Base-by-base conservation (phyloP, 2,113 vertebrate genomes). In the Ctenomys sociabilis region DNA sequence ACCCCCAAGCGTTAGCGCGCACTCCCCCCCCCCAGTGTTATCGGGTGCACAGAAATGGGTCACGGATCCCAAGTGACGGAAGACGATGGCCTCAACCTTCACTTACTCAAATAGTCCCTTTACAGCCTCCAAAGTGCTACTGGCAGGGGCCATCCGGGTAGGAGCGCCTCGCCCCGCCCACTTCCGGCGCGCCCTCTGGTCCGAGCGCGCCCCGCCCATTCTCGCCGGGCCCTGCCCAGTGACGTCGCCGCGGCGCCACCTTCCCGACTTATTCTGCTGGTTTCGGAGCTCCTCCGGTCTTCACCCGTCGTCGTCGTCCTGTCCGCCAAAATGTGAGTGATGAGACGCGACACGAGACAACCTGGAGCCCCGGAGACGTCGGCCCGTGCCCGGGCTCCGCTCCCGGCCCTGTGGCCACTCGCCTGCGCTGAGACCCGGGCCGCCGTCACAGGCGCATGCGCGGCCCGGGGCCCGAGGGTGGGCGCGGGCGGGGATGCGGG, bases 271-370 rank as follows among this genome's bases (percentile, higher is more conserved):
- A 0, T 7, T 21, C 4, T 35, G 40, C 26, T 3, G 2, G 19
- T 81, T 21, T 21, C 24, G 10, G 49, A 30, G 28, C 26, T 64
- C 70, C 13, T 6, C 43, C 8, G 61, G 68, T 85, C 17, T 61
- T 78, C 30, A 22, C 14, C 21, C 2, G 59, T 52, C 22, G 5
- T 16, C 2, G 35, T n/a, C 54, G 11, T 43, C n/a, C 12, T 90
- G 30, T 70, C 90, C 78, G 92, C 73, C 92, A 91, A 89, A 91
- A 98, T 98, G 98, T 98, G 97, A 98, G 98, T 98, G 96, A 94
- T 63, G n/a, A 54, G 24, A 17, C 21, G n/a, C 30, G 88, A 43
- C 43, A 40, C 10, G 22, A 61, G 86, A 80, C 32, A n/a, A 10
- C 19, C 7, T 19, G 28, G 35, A 21, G 45, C 3, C 12, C 59